Conservation (phyloP, 2,113 vertebrate genomes). For the Rhinoptilus africanus region DNA sequence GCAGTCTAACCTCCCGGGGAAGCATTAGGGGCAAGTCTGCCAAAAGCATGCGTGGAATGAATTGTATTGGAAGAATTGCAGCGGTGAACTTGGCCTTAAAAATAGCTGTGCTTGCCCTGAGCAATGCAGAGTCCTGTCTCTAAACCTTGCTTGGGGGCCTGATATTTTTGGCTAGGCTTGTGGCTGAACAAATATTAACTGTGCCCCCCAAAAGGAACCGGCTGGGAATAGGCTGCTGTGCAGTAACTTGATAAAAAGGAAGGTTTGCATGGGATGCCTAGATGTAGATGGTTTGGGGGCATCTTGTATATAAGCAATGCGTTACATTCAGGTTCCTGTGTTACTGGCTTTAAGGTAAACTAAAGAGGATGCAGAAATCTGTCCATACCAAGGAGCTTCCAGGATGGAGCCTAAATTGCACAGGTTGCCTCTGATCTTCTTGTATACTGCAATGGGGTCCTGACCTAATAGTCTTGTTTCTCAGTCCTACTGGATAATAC, state of each 20-base stretch:
- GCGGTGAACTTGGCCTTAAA: background rate
- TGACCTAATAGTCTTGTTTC: background rate
- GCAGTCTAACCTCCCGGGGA: background rate
- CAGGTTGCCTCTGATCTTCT: background rate
- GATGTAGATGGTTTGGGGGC: background rate
- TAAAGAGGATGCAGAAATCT: background rate
- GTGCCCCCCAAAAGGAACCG: background rate
- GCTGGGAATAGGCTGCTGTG: background rate
- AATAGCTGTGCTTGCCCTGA: background rate
- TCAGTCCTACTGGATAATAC: background rate
- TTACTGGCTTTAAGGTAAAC: background rate
- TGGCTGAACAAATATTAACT: background rate
- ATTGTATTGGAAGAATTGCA: background rate
- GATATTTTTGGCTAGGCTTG: background rate
- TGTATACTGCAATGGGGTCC: background rate
- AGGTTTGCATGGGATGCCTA: background rate
- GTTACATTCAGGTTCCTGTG: background rate
- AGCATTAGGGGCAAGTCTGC: background rate
- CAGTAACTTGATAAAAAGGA: background rate
- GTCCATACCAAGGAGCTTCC: background rate
- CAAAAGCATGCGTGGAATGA: rapidly evolving
- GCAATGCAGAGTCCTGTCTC: background rate
- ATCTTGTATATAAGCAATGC: background rate
- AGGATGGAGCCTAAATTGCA: background rate
- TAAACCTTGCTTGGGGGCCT: background rate